Conservation (phyloP, 2,888 invertebrate species). For the Anoncus sp. region DNA sequence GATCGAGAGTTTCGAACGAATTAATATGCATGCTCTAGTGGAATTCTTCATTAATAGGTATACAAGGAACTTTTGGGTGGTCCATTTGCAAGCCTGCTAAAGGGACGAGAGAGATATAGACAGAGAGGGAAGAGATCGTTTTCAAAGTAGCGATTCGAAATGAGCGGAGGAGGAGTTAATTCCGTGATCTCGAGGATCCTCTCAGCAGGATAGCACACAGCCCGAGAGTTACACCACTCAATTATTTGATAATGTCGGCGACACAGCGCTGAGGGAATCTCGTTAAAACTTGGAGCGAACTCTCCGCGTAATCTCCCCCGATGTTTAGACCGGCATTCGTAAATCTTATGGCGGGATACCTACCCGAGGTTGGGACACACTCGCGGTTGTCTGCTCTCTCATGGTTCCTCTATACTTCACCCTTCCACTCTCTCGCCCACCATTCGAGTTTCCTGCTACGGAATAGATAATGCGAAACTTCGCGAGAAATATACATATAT, state of each 20-base stretch:
- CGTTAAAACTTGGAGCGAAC: conserved; percentile 83
- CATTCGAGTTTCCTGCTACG: conserved; percentile 52
- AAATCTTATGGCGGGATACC: conserved; percentile 75
- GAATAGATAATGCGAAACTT: conserved; percentile 79
- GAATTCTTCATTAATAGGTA: conserved; percentile 59
- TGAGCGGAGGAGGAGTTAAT: conserved; percentile 66
- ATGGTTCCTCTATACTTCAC: conserved; percentile 34
- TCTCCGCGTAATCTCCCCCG: conserved; percentile 82
- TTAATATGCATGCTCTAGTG: conserved; percentile 54
- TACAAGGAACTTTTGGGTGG: conserved; percentile 60
- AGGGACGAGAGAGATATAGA: conserved; percentile 32
- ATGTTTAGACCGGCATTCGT: conserved; percentile 81
- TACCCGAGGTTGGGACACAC: conserved; percentile 51
- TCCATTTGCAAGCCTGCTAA: conserved; percentile 45
- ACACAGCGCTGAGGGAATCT: conserved; percentile 81
- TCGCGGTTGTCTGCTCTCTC: conserved; percentile 61
- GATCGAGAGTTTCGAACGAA: conserved; percentile 45
- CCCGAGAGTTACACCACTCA: conserved; percentile 82
- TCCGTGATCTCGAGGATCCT: conserved; percentile 60
- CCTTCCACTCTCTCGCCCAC: conserved; percentile 26
- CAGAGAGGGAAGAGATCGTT: conserved; percentile 43
- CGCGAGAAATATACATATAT: conserved; percentile 66
- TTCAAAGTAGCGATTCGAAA: conserved; percentile 62
- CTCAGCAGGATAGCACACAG: conserved; percentile 77
- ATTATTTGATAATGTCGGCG: conserved; percentile 83